A percentile compares a stretch with the other conserved stretches of the same genome.
Evolutionary conservation across 2,888 invertebrate genomes (phyloP).

Genomic region (Zygogramma bicolorata): DNA sequence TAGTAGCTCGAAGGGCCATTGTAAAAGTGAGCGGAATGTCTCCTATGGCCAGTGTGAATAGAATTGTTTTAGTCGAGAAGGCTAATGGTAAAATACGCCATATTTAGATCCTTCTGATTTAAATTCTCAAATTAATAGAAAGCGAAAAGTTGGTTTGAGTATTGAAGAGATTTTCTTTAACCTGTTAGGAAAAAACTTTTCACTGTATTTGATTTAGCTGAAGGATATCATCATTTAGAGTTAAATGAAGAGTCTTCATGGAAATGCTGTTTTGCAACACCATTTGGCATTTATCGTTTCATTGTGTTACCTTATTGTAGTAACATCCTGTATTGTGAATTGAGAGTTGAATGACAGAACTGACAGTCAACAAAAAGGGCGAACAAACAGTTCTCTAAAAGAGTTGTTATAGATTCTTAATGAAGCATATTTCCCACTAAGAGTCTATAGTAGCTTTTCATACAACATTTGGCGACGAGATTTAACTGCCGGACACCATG

Average conservation of each 20-base stretch:
- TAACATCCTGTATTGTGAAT: too few relatives aligned
- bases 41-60: constrained; percentile 35
- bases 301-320: too few relatives aligned
- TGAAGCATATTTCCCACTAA: too few relatives aligned
- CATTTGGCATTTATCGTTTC: background rate
- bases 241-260: too few relatives aligned
- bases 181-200: constrained; percentile 27
- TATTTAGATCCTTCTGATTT: constrained; percentile 27
- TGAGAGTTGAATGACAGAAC: too few relatives aligned
- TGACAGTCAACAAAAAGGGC: too few relatives aligned
- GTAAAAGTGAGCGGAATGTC: constrained; percentile 32
- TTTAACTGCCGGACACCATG: too few relatives aligned
- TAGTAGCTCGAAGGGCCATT: constrained; percentile 33
- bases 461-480: too few relatives aligned
- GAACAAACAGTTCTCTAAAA: too few relatives aligned
- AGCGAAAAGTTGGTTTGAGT: constrained; percentile 16
- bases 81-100: constrained; percentile 21
- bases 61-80: constrained; percentile 38
- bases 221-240: too few relatives aligned
- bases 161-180: constrained; percentile 32
- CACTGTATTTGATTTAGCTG: constrained; percentile 26
- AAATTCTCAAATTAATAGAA: constrained; percentile 29
- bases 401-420: too few relatives aligned
- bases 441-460: too few relatives aligned
- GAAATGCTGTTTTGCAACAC: constrained; percentile 11